Evolutionary conservation across 2,888 invertebrate species (phyloP), one percentile per base, ranked within the genome.

Genomic region (Philonicus albiceps): DNA sequence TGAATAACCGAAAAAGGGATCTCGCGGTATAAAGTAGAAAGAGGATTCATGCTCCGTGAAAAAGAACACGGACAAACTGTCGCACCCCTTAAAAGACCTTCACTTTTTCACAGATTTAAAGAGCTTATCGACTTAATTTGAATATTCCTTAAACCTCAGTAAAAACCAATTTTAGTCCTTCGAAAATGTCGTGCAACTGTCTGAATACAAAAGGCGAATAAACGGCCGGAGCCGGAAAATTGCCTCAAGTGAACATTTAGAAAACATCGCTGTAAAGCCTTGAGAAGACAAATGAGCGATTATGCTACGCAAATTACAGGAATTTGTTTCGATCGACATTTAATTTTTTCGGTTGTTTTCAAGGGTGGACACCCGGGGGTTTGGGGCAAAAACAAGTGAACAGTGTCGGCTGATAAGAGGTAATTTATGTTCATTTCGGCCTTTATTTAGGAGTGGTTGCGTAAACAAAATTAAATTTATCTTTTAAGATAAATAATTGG

Each of bases 71-170:
- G 87, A 87, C 88, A 87, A 88, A 87, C 87, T 88, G 88, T 87
- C 86, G 88, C 87, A 87, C 89, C 89, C 87, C 87, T 88, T 86
- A 88, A 89, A 89, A 88, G 88, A 88, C 87, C 90, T 89, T 89
- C 90, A 89, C 90, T 90, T 91, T 90, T 91, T 91, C 90, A 90
- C 91, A 90, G 91, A 91, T 91, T 91, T 91, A 89, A 91, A 91
- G 90, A 90, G 91, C 91, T 91, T 91, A 91, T 91, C 92, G 89
- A 90, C 90, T 91, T 91, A 90, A 90, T 91, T 91, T 91, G 90
- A 91, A 91, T 91, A 91, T 90, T 88, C 89, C 88, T 87, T 88
- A 88, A 88, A 88, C 86, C 88, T 85, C 87, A 88, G 87, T 88
- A 88, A 87, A n/a, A 87, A 87, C 88, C 87, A 87, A 88, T 87